These are phyloP conservation scores for Psittacula echo DNA, from an alignment of 2,797 vertebrate species.

Conservation along the genomic window DNA sequence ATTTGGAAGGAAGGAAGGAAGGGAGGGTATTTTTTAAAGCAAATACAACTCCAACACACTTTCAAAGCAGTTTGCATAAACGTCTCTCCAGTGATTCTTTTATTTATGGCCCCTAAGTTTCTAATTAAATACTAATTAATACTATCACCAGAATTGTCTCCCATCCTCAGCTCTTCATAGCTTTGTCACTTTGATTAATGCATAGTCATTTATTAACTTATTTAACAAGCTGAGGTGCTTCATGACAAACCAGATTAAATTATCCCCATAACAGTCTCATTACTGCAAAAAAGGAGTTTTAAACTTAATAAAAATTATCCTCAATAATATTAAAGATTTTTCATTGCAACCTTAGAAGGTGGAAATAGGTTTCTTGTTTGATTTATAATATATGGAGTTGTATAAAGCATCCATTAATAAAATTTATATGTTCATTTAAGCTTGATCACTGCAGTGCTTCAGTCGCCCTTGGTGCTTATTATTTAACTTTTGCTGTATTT, in stretches of 20 bases:
- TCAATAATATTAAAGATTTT: constrained; percentile 84
- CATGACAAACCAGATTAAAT: constrained; percentile 93
- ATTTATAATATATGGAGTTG: constrained; percentile 91
- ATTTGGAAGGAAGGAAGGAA: background rate
- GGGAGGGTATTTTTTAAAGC: constrained; percentile 57
- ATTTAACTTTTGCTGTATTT: constrained; percentile 93
- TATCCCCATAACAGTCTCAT: constrained; percentile 83
- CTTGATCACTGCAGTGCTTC: constrained; percentile 77
- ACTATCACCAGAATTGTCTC: constrained; percentile 89
- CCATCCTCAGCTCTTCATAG: constrained; percentile 87
- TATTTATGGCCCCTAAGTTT: constrained; percentile 90
- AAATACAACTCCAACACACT: constrained; percentile 58
- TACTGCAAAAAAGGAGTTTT: constrained; percentile 81
- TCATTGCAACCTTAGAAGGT: constrained; percentile 81
- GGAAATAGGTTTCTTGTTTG: constrained; percentile 82
- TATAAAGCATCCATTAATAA: constrained; percentile 91
- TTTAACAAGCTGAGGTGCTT: constrained; percentile 86
- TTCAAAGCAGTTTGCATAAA: constrained; percentile 78
- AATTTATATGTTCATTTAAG: constrained; percentile 92
- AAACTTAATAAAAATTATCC: constrained; percentile 93
- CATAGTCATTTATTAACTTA: constrained; percentile 93
- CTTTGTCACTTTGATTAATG: constrained; percentile 96
- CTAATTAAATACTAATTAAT: constrained; percentile 99
- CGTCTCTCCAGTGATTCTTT: constrained; percentile 79
- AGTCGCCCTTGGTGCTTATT: constrained; percentile 87